A percentile compares a stretch with the other conserved stretches of the same genome.
phyloP scores from a whole-genome alignment of 2,888 invertebrate genomes.

The Epistrophe grossulariae region DNA sequence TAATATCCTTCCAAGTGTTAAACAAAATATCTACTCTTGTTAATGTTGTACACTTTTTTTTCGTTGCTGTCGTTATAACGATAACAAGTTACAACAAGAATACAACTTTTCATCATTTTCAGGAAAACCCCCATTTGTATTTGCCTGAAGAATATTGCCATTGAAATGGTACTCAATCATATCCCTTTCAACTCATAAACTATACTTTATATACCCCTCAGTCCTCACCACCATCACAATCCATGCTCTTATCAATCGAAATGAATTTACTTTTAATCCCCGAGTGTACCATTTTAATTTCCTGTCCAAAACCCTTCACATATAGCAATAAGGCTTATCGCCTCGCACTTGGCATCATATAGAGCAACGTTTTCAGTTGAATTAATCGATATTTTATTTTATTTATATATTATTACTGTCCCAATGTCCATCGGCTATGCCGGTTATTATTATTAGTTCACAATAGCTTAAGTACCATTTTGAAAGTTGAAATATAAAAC shows the following conservation, averaged over 20 bases:
- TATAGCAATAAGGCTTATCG: constrained; percentile 50
- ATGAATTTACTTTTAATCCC: constrained; percentile 62
- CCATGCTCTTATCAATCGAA: constrained; percentile 51
- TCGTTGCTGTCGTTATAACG: neutral
- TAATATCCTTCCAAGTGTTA: neutral
- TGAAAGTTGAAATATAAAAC: constrained; percentile 27
- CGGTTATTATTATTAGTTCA: constrained; percentile 49
- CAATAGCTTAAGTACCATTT: constrained; percentile 43
- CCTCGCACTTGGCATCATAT: constrained; percentile 64
- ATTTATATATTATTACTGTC: constrained; percentile 3
- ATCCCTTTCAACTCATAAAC: constrained; percentile 16
- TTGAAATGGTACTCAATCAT: constrained; percentile 35
- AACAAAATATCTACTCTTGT: neutral
- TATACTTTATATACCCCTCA: too few relatives aligned
- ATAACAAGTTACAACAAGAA: neutral
- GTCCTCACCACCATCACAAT: neutral
- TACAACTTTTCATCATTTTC: neutral
- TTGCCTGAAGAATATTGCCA: constrained; percentile 16
- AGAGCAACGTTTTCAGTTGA: constrained; percentile 22
- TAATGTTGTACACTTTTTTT: neutral
- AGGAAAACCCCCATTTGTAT: constrained; percentile 10
- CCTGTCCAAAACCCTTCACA: constrained; percentile 27
- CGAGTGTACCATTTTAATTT: constrained; percentile 62
- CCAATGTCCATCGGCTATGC: constrained; percentile 29
- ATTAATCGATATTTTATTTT: constrained; percentile 56